Evolutionary conservation across 2,113 vertebrate species (phyloP).

Genomic region (Tor tambroides): DNA sequence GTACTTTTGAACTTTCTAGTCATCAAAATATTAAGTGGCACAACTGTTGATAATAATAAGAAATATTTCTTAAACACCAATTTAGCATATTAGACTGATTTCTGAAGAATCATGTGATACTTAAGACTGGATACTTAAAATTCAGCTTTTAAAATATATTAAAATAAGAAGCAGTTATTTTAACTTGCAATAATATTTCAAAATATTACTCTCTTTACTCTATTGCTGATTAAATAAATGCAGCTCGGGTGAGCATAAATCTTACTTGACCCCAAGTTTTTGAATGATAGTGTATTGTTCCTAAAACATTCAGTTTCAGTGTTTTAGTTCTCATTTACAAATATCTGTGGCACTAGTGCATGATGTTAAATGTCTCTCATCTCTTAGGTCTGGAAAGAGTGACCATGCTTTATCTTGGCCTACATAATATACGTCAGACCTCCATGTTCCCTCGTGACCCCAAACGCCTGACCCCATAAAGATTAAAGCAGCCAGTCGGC

Average conservation of each 20-base stretch:
- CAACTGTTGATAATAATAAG: background rate
- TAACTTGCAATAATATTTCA: no score
- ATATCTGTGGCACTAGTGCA: background rate
- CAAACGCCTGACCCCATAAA: conserved; percentile 94
- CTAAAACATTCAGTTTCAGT: background rate
- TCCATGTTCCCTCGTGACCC: conserved; percentile 99
- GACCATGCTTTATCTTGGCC: conserved; percentile 95
- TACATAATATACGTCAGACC: conserved; percentile 96
- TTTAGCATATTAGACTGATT: background rate
- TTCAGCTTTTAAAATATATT: no score
- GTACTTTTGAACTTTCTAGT: background rate
- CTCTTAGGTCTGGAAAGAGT: conserved; percentile 92
- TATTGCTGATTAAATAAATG: no score
- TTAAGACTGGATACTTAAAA: no score
- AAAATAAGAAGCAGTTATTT: no score
- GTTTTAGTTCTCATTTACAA: background rate
- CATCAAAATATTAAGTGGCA: no score
- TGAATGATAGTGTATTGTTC: no score
- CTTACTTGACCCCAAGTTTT: no score
- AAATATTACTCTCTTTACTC: no score
- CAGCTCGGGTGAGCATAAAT: no score
- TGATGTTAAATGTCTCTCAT: conserved; percentile 21
- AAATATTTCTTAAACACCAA: background rate
- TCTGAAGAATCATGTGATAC: background rate
- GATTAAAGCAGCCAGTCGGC: background rate